Conservation (phyloP, 2,888 invertebrate species). For the Scaptomyza tumidula region DNA sequence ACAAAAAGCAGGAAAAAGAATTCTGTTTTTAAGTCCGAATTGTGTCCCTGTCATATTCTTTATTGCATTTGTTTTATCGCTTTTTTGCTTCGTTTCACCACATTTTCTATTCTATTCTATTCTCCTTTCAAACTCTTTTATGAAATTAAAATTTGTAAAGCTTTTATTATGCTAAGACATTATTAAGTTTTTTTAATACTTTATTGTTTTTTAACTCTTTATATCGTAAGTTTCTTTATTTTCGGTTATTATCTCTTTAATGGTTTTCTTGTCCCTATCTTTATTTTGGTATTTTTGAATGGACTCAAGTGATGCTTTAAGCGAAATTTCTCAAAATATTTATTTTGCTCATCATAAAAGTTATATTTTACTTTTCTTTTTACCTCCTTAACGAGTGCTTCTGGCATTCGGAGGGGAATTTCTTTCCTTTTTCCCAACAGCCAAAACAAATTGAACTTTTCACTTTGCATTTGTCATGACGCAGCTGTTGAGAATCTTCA, state of each 20-base stretch:
- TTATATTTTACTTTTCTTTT: conserved; percentile 39
- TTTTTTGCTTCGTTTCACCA: conserved; percentile 21
- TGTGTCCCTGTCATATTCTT: conserved; percentile 63
- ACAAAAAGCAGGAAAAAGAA: not conserved
- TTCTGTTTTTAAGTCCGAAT: conserved; percentile 21
- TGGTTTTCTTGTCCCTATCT: conserved; percentile 1
- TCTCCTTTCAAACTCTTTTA: not conserved
- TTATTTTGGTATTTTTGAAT: conserved; percentile 1
- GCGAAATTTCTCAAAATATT: conserved; percentile 43
- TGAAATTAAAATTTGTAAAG: not conserved
- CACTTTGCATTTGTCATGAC: conserved; percentile 47
- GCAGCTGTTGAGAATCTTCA: conserved; percentile 46
- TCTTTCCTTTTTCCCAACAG: conserved; percentile 24
- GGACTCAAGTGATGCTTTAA: conserved; percentile 38
- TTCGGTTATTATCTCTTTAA: not conserved
- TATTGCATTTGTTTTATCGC: conserved; percentile 68
- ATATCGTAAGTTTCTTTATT: not conserved
- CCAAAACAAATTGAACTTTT: conserved; percentile 68
- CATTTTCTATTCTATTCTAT: conserved; percentile 1
- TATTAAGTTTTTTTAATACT: not conserved
- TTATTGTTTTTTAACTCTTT: not conserved
- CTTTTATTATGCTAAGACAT: not conserved
- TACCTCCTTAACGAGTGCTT: conserved; percentile 37
- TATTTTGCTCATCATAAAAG: conserved; percentile 28
- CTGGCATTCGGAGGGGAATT: conserved; percentile 4